Evolutionary conservation across 2,888 invertebrate species (phyloP), one percentile per base, ranked within the genome.

Genomic region (Cheilosia grossa): DNA sequence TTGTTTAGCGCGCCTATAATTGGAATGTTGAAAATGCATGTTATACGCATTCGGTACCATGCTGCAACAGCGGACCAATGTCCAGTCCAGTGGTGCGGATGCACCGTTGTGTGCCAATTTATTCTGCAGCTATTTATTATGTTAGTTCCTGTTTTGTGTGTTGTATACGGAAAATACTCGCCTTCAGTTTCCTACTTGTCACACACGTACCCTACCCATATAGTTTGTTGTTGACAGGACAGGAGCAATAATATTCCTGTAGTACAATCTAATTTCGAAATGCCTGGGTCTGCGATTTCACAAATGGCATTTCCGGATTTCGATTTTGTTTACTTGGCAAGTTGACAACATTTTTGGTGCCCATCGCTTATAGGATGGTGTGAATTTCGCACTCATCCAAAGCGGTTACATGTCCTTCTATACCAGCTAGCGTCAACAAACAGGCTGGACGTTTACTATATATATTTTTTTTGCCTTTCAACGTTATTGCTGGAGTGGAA

Each of bases 11-110:
- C 54, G 49, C 74, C 75, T 61, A 70, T 80, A 83, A 80, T 83
- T 83, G 79, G 83, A 83, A 83, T 83, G 79, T 80, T 75, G 83
- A 74, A 82, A 83, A 83, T 79, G 70, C 79, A 83, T 70, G 69
- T 83, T 70, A 69, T 79, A 83, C 69, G 74, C 66, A 83, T 64
- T 79, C 58, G 69, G 37, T 77, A 66, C 70, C 27, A 67, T 63
- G 10, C 51, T 53, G 21, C 33, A 56, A 13, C 17, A 37, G 24
- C 37, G 9, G 47, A 19, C 24, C 33, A 15, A 30, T 33, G 27
- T 56, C 44, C 74, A 79, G 66, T 79, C 69, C 74, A 79, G 66
- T 79, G 69, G 30, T 74, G 73, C 73, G 19, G 67, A 49, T 53
- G 24, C 17, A 17, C 27, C 64, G 42, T 51, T 67, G 56, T 58